phyloP scores from a whole-genome alignment of 2,797 vertebrate genomes.

The Ceryle rudis region DNA sequence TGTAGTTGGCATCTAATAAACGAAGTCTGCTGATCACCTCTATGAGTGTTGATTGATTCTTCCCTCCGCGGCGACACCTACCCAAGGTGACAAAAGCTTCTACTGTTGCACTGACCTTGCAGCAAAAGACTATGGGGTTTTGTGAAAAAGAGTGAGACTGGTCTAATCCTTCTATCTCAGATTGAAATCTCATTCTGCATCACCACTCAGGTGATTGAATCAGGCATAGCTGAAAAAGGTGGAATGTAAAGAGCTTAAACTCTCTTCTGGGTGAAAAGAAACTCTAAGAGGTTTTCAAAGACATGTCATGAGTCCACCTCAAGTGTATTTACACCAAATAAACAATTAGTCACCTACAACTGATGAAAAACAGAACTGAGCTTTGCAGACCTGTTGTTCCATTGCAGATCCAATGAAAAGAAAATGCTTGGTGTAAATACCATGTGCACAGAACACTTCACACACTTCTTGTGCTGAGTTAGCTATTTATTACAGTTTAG shows the following conservation, averaged over 20 bases:
- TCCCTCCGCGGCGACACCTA: too few relatives aligned
- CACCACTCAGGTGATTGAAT: background rate
- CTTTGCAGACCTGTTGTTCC: background rate
- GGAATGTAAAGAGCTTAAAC: background rate
- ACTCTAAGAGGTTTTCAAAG: background rate
- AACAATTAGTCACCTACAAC: background rate
- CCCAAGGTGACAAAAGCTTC: background rate
- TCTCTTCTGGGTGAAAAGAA: background rate
- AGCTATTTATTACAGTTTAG: background rate
- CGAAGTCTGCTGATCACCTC: too few relatives aligned
- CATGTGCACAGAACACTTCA: background rate
- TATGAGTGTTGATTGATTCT: too few relatives aligned
- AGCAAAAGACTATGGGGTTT: background rate
- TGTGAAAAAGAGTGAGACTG: background rate
- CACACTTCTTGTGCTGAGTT: background rate
- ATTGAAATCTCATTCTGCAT: background rate
- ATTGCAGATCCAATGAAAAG: background rate
- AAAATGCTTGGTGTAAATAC: background rate
- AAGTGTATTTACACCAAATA: background rate
- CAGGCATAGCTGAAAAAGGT: background rate
- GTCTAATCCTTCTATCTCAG: background rate
- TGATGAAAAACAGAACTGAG: background rate
- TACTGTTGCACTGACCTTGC: background rate
- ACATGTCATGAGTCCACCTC: rapidly evolving
- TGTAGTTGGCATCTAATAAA: too few relatives aligned